phyloP scores from a whole-genome alignment of 2,113 vertebrate species.

The Leucosticte australis region DNA sequence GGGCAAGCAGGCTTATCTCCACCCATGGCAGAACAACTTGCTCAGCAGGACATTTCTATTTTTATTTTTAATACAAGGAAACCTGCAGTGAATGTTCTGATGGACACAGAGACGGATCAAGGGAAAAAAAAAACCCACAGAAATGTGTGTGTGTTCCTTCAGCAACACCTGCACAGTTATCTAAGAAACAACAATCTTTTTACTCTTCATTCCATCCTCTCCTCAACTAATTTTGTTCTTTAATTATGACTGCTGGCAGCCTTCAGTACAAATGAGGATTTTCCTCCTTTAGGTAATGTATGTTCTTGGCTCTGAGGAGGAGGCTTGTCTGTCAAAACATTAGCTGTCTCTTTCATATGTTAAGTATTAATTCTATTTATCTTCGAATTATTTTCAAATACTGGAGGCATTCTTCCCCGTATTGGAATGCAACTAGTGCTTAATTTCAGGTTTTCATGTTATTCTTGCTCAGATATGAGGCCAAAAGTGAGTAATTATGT shows the following conservation, averaged over 20 bases:
- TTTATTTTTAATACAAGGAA: background rate
- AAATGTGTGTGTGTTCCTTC: background rate
- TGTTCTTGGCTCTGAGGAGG: slow-evolving; percentile 57
- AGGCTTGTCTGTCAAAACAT: slow-evolving; percentile 61
- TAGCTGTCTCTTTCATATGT: slow-evolving; percentile 53
- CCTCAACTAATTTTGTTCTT: slow-evolving; percentile 49
- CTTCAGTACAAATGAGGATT: slow-evolving; percentile 51
- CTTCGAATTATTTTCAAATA: slow-evolving; percentile 66
- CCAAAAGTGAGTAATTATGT: slow-evolving; percentile 48
- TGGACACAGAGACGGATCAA: background rate
- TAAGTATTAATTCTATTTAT: slow-evolving; percentile 65
- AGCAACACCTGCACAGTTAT: background rate
- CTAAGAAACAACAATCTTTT: slow-evolving; percentile 16
- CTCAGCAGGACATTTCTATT: background rate
- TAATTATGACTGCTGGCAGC: slow-evolving; percentile 62
- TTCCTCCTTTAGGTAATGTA: slow-evolving; percentile 55
- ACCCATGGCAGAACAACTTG: background rate
- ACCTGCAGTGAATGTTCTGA: background rate
- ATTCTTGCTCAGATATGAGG: slow-evolving; percentile 42
- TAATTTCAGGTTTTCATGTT: slow-evolving; percentile 55
- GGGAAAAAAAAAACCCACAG: background rate
- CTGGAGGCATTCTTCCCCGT: slow-evolving; percentile 57
- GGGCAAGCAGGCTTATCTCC: background rate
- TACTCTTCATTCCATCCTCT: slow-evolving; percentile 7
- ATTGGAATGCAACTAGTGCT: slow-evolving; percentile 51